A percentile compares a stretch with the other conserved stretches of the same genome.
Conservation (phyloP, 2,888 invertebrate genomes). For the Oscheius sp. region DNA sequence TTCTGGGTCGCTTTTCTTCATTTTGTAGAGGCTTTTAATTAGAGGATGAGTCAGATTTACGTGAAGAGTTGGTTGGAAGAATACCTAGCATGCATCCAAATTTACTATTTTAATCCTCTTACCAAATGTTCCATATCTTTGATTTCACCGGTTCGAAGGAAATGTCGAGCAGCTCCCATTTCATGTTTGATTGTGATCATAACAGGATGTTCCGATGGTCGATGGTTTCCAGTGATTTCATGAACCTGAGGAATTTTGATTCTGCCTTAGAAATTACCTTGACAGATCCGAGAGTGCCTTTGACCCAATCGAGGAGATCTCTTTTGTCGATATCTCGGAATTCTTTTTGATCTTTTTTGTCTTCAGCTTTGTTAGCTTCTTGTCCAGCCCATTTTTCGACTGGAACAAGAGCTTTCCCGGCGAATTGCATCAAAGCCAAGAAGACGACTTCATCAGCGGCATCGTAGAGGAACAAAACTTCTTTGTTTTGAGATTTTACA, state of each 20-base stretch:
- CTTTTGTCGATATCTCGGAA: constrained; percentile 82
- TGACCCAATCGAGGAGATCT: constrained; percentile 82
- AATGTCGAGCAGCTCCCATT: constrained; percentile 95
- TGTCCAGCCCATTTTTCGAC: constrained; percentile 87
- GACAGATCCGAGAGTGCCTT: constrained; percentile 77
- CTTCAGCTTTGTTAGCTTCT: constrained; percentile 63
- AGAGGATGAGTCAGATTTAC: constrained; percentile 91
- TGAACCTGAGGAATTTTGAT: constrained; percentile 23
- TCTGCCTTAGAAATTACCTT: too few species aligned
- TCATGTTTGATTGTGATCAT: constrained; percentile 87
- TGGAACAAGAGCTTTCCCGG: constrained; percentile 81
- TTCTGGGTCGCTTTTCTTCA: constrained; percentile 80
- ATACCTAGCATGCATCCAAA: constrained; percentile 25
- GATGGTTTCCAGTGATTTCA: constrained; percentile 78
- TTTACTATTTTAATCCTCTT: not conserved
- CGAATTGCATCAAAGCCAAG: constrained; percentile 87
- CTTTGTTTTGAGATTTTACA: constrained; percentile 84
- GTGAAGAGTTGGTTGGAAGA: constrained; percentile 83
- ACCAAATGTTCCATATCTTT: constrained; percentile 78
- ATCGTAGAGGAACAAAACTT: constrained; percentile 94
- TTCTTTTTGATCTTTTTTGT: constrained; percentile 73
- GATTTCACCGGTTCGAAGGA: constrained; percentile 80
- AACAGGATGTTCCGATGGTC: constrained; percentile 84
- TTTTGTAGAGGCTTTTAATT: constrained; percentile 84
- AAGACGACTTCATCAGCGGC: constrained; percentile 84